phyloP scores from a whole-genome alignment of 2,797 vertebrate genomes.

The Rhinogobio ventralis region DNA sequence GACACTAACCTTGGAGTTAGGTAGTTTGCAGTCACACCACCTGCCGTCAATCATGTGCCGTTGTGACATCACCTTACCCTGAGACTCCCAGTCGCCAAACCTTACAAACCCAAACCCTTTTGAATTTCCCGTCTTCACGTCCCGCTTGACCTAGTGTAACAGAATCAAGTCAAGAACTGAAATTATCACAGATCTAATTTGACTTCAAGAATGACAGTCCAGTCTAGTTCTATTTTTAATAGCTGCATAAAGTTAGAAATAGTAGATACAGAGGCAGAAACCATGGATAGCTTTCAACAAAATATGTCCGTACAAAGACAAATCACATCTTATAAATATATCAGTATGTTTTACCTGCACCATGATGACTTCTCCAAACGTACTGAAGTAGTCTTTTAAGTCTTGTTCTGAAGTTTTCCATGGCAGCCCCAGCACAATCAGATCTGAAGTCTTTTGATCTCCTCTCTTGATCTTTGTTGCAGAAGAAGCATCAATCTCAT shows the following conservation, averaged over 20 bases:
- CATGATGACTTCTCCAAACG: slow-evolving; percentile 98
- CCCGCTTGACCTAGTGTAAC: slow-evolving; percentile 89
- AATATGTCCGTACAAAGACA: slow-evolving; percentile 1
- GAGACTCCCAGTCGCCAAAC: slow-evolving; percentile 96
- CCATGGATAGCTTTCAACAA: neutral
- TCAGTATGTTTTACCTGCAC: slow-evolving; percentile 86
- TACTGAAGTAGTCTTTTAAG: slow-evolving; percentile 96
- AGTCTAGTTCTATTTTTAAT: neutral
- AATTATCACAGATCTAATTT: neutral
- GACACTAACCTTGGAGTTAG: slow-evolving; percentile 90
- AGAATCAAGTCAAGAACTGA: neutral
- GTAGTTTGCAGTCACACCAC: slow-evolving; percentile 99
- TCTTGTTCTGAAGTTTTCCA: slow-evolving; percentile 99
- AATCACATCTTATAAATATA: neutral
- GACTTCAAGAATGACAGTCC: neutral
- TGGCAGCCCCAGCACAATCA: slow-evolving; percentile 95
- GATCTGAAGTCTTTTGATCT: slow-evolving; percentile 96
- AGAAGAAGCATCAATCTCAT: slow-evolving; percentile 95
- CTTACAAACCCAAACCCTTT: slow-evolving; percentile 99
- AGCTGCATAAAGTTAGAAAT: slow-evolving; percentile 9
- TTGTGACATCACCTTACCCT: slow-evolving; percentile 96
- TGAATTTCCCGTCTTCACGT: slow-evolving; percentile 95
- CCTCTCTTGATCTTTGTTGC: slow-evolving; percentile 98
- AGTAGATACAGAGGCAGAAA: slow-evolving; percentile 1
- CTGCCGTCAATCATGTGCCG: slow-evolving; percentile 98